phyloP scores from a whole-genome alignment of 2,888 invertebrate species.

The Patella ulyssiponensis region DNA sequence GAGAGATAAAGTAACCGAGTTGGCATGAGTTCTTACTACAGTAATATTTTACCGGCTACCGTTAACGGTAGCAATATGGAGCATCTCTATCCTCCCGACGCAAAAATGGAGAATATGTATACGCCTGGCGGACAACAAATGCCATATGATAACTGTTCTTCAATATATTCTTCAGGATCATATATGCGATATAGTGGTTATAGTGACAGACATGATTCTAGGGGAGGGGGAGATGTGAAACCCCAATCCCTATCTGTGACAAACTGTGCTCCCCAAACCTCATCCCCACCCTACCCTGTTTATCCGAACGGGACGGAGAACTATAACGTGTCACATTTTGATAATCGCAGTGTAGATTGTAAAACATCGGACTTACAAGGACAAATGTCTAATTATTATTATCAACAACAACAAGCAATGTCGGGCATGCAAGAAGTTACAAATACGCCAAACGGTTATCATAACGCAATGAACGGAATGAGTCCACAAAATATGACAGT shows the following conservation, averaged over 20 bases:
- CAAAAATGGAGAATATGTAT: constrained; percentile 26
- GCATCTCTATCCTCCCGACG: constrained; percentile 23
- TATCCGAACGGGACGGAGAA: constrained; percentile 31
- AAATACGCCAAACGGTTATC: constrained; percentile 36
- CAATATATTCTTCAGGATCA: constrained; percentile 20
- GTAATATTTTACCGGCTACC: constrained; percentile 28
- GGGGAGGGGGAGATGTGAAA: constrained; percentile 3
- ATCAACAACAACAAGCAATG: constrained; percentile 28
- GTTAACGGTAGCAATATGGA: constrained; percentile 19
- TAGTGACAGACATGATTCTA: constrained; percentile 21
- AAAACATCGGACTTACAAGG: constrained; percentile 26
- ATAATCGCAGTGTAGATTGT: constrained; percentile 36
- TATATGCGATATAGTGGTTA: constrained; percentile 24
- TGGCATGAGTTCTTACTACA: constrained; percentile 29
- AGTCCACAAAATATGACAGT: constrained; percentile 47
- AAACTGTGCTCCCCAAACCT: constrained; percentile 31
- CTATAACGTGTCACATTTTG: constrained; percentile 33
- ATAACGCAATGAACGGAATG: constrained; percentile 38
- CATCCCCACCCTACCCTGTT: constrained; percentile 32
- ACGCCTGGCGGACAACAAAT: constrained; percentile 23
- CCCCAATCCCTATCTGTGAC: constrained; percentile 26
- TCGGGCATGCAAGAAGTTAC: constrained; percentile 37
- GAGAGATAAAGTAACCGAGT: neutral
- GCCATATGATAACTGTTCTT: constrained; percentile 24
- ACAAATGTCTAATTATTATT: constrained; percentile 38